Conservation (phyloP, 2,888 invertebrate genomes). For the Pammene fasciana region DNA sequence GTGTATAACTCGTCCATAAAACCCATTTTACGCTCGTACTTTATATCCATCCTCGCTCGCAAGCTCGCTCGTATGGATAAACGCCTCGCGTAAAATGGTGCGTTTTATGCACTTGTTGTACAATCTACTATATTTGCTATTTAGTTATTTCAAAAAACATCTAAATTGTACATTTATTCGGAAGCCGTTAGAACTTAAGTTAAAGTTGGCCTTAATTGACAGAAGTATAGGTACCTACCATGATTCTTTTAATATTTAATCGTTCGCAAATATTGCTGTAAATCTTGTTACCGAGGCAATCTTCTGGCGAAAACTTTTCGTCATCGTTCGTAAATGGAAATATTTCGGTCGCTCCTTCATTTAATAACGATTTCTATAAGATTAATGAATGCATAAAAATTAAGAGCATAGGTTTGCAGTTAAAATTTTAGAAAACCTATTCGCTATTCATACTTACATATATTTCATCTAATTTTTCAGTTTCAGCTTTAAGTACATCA, state of each 20-base stretch:
- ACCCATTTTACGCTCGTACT: too few relatives aligned
- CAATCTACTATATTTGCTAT: too few relatives aligned
- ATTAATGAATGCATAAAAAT: not conserved
- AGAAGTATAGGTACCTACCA: slow-evolving; percentile 11
- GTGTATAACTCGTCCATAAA: too few relatives aligned
- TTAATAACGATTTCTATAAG: not conserved
- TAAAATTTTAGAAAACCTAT: not conserved
- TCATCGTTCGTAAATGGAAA: slow-evolving; percentile 8
- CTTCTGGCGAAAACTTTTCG: not conserved
- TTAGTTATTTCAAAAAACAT: too few relatives aligned
- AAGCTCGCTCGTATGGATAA: too few relatives aligned
- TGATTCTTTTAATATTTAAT: slow-evolving; percentile 10
- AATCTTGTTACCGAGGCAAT: slow-evolving; percentile 18
- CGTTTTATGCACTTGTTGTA: too few relatives aligned
- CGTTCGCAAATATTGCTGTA: slow-evolving; percentile 9
- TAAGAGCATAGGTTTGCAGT: not conserved
- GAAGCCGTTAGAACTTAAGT: too few relatives aligned
- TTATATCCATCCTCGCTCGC: too few relatives aligned
- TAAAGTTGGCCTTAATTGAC: too few relatives aligned
- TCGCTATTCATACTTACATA: slow-evolving; percentile 58
- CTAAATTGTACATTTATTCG: too few relatives aligned
- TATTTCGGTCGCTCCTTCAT: slow-evolving; percentile 9
- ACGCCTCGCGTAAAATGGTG: too few relatives aligned
- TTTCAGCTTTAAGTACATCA: slow-evolving; percentile 45
- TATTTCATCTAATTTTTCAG: slow-evolving; percentile 54